Conservation (phyloP, 1,140 invertebrate species). For the Samia ricini region DNA sequence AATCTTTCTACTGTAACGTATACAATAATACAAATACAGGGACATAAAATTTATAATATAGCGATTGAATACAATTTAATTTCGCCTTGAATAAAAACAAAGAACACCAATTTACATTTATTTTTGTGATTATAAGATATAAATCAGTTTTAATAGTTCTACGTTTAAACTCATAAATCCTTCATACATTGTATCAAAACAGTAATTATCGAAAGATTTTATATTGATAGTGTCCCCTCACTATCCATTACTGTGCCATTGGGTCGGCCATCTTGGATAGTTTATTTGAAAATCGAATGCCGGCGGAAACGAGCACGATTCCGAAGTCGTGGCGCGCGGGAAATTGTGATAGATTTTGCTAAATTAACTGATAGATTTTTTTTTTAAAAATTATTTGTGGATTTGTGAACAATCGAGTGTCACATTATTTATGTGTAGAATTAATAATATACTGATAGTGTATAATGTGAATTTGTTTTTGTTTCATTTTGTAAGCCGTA, state of each 20-base stretch:
- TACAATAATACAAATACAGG: too few relatives aligned
- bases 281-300: conserved; percentile 63
- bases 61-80: background rate
- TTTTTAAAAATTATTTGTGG: background rate
- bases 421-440: background rate
- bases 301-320: conserved; percentile 42
- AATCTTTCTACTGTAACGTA: too few relatives aligned
- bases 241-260: conserved; percentile 41
- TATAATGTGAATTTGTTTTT: background rate
- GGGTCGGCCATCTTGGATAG: conserved; percentile 54
- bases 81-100: background rate
- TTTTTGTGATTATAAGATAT: background rate
- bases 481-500: background rate
- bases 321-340: conserved; percentile 12
- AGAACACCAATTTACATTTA: background rate
- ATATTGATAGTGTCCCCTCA: conserved; percentile 14
- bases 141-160: background rate
- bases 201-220: background rate
- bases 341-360: background rate
- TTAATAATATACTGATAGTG: background rate
- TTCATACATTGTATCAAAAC: background rate
- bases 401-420: background rate
- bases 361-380: background rate
- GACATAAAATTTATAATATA: too few relatives aligned
- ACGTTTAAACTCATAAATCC: background rate